Evolutionary conservation across 2,888 invertebrate genomes (phyloP).

Genomic region (Leucania comma): DNA sequence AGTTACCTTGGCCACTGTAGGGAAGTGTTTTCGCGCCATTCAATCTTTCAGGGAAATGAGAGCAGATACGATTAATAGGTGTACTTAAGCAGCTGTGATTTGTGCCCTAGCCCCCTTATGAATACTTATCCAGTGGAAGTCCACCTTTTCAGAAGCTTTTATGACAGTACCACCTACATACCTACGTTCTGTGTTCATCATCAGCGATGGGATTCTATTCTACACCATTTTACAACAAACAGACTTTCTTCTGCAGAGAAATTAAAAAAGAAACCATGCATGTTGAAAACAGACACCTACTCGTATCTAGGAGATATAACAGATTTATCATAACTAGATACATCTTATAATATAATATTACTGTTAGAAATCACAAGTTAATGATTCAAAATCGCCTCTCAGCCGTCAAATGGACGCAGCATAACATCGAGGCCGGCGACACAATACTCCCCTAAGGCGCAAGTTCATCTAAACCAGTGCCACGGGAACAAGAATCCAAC

Average conservation of each 20-base stretch:
- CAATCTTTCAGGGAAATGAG: constrained; percentile 19
- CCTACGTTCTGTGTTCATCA: not conserved
- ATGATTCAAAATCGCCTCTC: constrained; percentile 51
- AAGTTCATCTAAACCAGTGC: constrained; percentile 75
- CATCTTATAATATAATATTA: not conserved
- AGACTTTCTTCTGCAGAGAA: too few species aligned
- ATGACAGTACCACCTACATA: not conserved
- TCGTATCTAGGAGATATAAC: too few species aligned
- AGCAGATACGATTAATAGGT: constrained; percentile 19
- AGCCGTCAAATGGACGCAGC: constrained; percentile 21
- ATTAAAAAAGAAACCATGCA: too few species aligned
- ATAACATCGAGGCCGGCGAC: constrained; percentile 65
- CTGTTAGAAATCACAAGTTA: constrained; percentile 45
- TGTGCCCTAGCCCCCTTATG: not conserved
- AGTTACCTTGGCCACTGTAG: constrained; percentile 21
- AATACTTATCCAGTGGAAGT: not conserved
- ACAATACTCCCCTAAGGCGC: constrained; percentile 72
- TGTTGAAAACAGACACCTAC: too few species aligned
- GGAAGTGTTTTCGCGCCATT: constrained; percentile 36
- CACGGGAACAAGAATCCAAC: constrained; percentile 82
- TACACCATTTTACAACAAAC: too few species aligned
- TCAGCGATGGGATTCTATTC: not conserved
- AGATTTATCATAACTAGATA: not conserved
- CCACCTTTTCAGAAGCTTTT: too few species aligned
- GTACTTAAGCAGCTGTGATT: constrained; percentile 1